Percentiles rank a stretch among this genome's conserved stretches.
phyloP scores from a whole-genome alignment of 2,888 invertebrate species.

The Aporophyla nigra region DNA sequence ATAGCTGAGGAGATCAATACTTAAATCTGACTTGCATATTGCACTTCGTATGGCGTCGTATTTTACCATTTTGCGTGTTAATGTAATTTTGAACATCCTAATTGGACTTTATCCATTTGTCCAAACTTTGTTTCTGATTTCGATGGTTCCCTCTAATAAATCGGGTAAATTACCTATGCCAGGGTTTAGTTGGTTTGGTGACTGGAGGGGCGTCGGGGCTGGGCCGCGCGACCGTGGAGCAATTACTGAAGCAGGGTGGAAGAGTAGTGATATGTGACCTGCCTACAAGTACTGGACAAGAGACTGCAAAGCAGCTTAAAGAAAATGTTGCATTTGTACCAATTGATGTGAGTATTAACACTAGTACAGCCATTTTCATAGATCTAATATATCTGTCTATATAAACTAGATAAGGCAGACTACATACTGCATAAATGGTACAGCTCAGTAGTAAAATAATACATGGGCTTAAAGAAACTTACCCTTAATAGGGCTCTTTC shows the following conservation, averaged over 20 bases:
- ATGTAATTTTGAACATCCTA: neutral
- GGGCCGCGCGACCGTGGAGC: constrained; percentile 96
- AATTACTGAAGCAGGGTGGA: constrained; percentile 95
- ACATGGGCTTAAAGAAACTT: neutral
- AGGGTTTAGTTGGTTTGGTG: constrained; percentile 96
- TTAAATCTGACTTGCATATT: neutral
- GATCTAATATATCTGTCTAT: too few relatives aligned
- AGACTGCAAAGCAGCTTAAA: constrained; percentile 94
- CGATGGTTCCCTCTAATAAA: neutral
- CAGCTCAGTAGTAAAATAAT: neutral
- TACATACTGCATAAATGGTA: neutral
- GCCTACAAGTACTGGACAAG: constrained; percentile 95
- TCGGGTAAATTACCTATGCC: constrained; percentile 27
- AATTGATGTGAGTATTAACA: constrained; percentile 93
- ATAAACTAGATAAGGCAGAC: neutral
- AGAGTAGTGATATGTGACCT: constrained; percentile 97
- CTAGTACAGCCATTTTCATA: neutral
- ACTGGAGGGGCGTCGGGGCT: constrained; percentile 99
- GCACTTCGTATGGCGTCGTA: neutral
- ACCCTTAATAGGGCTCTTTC: neutral
- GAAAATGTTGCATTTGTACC: constrained; percentile 95
- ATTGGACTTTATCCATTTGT: too few relatives aligned
- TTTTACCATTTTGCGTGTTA: neutral
- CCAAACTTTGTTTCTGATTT: neutral
- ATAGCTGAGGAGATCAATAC: neutral